phyloP scores from a whole-genome alignment of 2,888 invertebrate genomes.

The Didymodactylos carnosus region DNA sequence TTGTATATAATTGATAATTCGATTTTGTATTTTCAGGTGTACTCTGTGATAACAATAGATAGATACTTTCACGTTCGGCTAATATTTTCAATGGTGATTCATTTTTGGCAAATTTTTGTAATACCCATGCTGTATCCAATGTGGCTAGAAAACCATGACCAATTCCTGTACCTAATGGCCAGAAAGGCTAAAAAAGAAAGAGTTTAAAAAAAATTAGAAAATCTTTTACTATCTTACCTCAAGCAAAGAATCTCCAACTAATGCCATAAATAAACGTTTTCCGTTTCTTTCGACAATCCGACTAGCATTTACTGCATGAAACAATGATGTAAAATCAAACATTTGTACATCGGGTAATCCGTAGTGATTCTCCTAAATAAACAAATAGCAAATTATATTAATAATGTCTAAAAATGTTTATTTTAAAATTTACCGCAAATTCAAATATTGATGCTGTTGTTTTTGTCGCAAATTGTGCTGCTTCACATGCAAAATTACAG shows the following conservation, averaged over 20 bases:
- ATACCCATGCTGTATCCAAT: constrained; percentile 85
- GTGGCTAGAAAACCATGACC: constrained; percentile 86
- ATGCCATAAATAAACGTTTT: constrained; percentile 58
- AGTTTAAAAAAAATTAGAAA: constrained; percentile 17
- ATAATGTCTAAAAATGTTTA: constrained; percentile 15
- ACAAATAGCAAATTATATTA: neutral
- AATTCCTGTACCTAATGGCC: constrained; percentile 97
- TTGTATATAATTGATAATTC: constrained; percentile 45
- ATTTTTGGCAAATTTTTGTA: constrained; percentile 44
- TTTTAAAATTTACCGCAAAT: constrained; percentile 13
- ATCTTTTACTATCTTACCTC: constrained; percentile 45
- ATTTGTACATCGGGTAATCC: constrained; percentile 17
- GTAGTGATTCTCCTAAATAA: constrained; percentile 14
- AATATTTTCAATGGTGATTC: constrained; percentile 41
- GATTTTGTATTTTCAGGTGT: constrained; percentile 84
- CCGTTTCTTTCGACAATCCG: constrained; percentile 51
- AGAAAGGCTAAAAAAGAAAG: constrained; percentile 47
- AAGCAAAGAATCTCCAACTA: constrained; percentile 83
- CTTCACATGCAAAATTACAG: constrained; percentile 73
- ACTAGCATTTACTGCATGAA: constrained; percentile 16
- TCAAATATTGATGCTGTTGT: neutral
- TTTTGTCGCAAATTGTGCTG: constrained; percentile 69
- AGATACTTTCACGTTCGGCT: constrained; percentile 82
- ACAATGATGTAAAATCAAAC: constrained; percentile 18
- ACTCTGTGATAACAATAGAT: constrained; percentile 69